Evolutionary conservation across 2,797 vertebrate genomes (phyloP).

Genomic region (Sphenopsis melanotis): DNA sequence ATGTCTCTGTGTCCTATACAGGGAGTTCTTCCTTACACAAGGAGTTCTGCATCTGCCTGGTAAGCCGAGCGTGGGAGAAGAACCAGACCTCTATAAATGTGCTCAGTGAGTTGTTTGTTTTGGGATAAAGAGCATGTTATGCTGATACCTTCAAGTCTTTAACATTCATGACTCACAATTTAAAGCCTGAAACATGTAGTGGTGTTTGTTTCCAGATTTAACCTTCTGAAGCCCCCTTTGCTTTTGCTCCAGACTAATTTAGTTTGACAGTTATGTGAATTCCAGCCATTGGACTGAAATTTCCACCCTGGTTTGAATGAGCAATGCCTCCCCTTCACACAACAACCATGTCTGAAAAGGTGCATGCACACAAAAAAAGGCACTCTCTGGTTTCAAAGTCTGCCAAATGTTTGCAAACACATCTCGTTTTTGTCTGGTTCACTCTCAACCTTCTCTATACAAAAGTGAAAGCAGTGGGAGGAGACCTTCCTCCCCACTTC

Average conservation of each 20-base stretch:
- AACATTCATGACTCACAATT: constrained; percentile 25
- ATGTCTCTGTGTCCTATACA: not conserved
- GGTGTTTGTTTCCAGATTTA: constrained; percentile 17
- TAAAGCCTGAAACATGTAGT: not conserved
- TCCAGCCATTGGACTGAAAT: constrained; percentile 12
- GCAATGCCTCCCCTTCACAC: not conserved
- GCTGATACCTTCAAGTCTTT: constrained; percentile 33
- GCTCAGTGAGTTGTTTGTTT: constrained; percentile 19
- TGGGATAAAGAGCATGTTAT: constrained; percentile 9
- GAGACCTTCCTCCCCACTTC: not conserved
- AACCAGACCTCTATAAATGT: not conserved
- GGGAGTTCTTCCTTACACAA: not conserved
- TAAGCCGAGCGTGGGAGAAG: not conserved
- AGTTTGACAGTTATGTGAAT: constrained; percentile 11
- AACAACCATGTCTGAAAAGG: not conserved
- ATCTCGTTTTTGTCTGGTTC: not conserved
- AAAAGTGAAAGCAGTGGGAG: not conserved
- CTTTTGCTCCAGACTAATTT: not conserved
- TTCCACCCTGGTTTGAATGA: not conserved
- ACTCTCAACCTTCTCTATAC: not conserved
- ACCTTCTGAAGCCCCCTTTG: not conserved
- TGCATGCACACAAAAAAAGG: not conserved
- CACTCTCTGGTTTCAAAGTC: not conserved
- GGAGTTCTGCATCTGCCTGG: not conserved
- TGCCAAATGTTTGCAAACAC: not conserved